phyloP scores from a whole-genome alignment of 2,797 vertebrate genomes.

The Lepus oiostolus region DNA sequence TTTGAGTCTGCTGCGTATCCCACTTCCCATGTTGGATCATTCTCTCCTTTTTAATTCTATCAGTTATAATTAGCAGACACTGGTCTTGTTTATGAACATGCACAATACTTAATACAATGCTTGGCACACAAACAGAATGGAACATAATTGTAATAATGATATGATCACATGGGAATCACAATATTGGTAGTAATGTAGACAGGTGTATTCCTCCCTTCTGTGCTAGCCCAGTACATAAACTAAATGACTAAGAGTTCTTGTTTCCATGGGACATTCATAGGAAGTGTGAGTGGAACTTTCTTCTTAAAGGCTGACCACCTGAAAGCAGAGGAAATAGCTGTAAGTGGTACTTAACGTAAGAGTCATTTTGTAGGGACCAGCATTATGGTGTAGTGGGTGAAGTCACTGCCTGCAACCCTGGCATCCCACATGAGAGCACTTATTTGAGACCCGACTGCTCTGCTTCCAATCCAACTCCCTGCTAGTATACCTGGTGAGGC shows the following conservation, averaged over 20 bases:
- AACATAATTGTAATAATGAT: background rate
- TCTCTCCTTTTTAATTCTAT: too few relatives aligned
- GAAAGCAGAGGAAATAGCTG: conserved; percentile 1
- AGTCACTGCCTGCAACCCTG: too few relatives aligned
- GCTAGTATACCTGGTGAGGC: too few relatives aligned
- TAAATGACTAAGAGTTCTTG: background rate
- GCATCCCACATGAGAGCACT: too few relatives aligned
- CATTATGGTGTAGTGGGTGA: too few relatives aligned
- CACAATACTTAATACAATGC: background rate
- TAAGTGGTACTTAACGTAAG: background rate
- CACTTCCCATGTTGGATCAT: too few relatives aligned
- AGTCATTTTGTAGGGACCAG: background rate
- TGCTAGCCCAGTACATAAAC: background rate
- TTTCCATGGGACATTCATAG: conserved; percentile 1
- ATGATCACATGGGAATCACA: background rate
- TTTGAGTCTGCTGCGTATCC: too few relatives aligned
- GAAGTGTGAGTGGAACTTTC: conserved; percentile 21
- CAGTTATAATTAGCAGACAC: too few relatives aligned
- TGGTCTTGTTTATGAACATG: background rate
- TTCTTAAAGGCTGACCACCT: background rate
- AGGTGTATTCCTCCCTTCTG: background rate
- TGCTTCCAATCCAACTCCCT: too few relatives aligned
- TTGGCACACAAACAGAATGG: background rate
- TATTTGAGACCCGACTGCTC: too few relatives aligned
- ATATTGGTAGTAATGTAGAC: background rate